These are phyloP conservation scores for Crematogaster levior DNA, from an alignment of 2,888 invertebrate species.

Conservation along the genomic window DNA sequence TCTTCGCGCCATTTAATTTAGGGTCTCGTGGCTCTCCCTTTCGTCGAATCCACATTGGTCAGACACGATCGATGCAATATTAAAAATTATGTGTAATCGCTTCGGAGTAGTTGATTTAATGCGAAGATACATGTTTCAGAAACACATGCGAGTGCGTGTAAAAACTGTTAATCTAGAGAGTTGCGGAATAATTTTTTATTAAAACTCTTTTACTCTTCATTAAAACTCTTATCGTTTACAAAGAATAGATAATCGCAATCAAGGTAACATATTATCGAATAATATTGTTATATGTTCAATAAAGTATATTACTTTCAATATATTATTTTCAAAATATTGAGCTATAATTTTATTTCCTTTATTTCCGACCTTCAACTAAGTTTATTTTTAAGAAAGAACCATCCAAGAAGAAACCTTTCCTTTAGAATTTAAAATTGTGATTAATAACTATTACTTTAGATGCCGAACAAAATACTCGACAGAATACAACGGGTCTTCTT, in stretches of 20 bases:
- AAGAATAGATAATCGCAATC: not conserved
- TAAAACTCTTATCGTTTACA: not conserved
- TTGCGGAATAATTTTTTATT: not conserved
- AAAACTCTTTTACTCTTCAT: not conserved
- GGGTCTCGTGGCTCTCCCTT: slow-evolving; percentile 15
- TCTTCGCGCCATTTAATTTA: slow-evolving; percentile 48
- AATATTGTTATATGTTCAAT: not conserved
- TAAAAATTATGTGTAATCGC: slow-evolving; percentile 26
- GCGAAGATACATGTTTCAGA: slow-evolving; percentile 3
- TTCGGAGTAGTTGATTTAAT: slow-evolving; percentile 9
- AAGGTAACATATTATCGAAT: not conserved
- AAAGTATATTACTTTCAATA: not conserved
- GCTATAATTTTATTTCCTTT: not conserved
- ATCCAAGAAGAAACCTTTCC: not conserved
- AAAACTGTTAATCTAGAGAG: not conserved
- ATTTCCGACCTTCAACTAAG: not conserved
- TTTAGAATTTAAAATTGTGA: slow-evolving; percentile 12
- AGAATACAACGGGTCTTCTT: slow-evolving; percentile 1
- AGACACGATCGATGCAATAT: slow-evolving; percentile 7
- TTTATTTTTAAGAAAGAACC: not conserved
- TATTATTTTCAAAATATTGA: not conserved
- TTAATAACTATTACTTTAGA: slow-evolving; percentile 7
- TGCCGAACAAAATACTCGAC: slow-evolving; percentile 5
- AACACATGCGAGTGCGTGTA: not conserved
- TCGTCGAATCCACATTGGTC: slow-evolving; percentile 30